A percentile compares a stretch with the other conserved stretches of the same genome.
Conservation (phyloP, 2,888 invertebrate genomes). For the Priocnemis perturbator region DNA sequence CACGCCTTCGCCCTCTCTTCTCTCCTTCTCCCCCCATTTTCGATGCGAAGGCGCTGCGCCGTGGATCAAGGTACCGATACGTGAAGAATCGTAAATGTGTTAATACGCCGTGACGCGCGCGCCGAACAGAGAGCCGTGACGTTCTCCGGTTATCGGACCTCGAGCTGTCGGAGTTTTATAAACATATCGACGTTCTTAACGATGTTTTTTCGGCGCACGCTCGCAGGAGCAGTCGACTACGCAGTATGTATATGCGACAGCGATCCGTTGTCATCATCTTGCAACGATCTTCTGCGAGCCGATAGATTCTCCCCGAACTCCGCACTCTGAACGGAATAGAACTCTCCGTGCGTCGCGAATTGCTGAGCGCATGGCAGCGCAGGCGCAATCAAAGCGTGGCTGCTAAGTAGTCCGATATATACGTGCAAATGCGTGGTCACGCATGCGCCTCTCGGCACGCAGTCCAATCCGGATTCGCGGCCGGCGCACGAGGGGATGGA, state of each 20-base stretch:
- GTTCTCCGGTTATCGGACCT: not conserved
- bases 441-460: conserved; percentile 46
- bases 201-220: not conserved
- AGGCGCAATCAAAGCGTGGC: conserved; percentile 39
- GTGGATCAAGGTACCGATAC: too few species aligned
- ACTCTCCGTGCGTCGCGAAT: too few species aligned
- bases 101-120: too few species aligned
- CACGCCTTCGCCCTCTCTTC: not conserved
- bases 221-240: not conserved
- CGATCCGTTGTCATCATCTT: not conserved
- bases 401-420: conserved; percentile 25
- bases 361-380: conserved; percentile 30
- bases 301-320: too few species aligned
- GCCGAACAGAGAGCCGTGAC: not conserved
- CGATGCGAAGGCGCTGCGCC: not conserved
- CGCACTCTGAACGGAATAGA: too few species aligned
- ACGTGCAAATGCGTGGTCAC: conserved; percentile 39
- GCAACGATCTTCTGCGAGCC: too few species aligned
- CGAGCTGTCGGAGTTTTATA: not conserved
- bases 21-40: not conserved
- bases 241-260: not conserved
- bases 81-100: conserved; percentile 9
- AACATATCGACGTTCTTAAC: not conserved
- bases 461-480: conserved; percentile 49
- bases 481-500: conserved; percentile 37